These are phyloP conservation scores for Colletes latitarsis DNA, from an alignment of 1,140 invertebrate species.

Conservation along the genomic window DNA sequence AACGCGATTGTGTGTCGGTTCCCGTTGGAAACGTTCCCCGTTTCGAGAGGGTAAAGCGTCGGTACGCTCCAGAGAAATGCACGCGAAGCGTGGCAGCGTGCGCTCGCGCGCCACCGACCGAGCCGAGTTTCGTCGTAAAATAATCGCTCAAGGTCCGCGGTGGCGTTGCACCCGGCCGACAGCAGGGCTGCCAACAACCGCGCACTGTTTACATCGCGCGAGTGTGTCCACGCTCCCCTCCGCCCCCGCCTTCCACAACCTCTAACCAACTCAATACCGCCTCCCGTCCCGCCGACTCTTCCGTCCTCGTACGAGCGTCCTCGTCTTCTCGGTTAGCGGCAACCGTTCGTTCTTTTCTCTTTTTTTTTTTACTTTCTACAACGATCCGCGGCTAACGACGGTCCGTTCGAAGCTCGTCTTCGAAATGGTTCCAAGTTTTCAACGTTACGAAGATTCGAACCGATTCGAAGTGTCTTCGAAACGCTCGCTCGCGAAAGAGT, in stretches of 20 bases:
- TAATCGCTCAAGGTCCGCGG: conserved; percentile 80
- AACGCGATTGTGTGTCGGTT: too few species aligned
- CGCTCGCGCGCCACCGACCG: conserved; percentile 2
- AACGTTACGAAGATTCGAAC: too few species aligned
- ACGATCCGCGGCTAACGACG: background rate
- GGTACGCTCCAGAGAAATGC: too few species aligned
- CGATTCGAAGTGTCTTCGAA: background rate
- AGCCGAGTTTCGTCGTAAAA: conserved; percentile 70
- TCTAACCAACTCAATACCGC: background rate
- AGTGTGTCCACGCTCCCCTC: conserved; percentile 2
- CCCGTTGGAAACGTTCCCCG: too few species aligned
- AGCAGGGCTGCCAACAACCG: conserved; percentile 73
- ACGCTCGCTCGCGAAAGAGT: background rate
- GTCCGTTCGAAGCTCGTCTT: background rate
- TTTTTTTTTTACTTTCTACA: too few species aligned
- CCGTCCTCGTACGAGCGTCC: too few species aligned
- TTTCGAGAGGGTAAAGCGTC: too few species aligned
- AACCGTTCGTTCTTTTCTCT: background rate
- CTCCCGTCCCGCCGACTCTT: conserved; percentile 10
- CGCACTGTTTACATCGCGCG: conserved; percentile 71
- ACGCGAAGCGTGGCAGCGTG: background rate
- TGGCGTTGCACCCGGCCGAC: conserved; percentile 77
- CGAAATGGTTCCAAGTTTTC: too few species aligned
- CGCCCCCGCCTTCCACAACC: background rate
- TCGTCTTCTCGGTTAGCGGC: background rate